Percentiles rank a stretch among this genome's conserved stretches.
These are phyloP conservation scores for Brachionus rubens DNA, from an alignment of 1,140 invertebrate genomes.

Conservation along the genomic window DNA sequence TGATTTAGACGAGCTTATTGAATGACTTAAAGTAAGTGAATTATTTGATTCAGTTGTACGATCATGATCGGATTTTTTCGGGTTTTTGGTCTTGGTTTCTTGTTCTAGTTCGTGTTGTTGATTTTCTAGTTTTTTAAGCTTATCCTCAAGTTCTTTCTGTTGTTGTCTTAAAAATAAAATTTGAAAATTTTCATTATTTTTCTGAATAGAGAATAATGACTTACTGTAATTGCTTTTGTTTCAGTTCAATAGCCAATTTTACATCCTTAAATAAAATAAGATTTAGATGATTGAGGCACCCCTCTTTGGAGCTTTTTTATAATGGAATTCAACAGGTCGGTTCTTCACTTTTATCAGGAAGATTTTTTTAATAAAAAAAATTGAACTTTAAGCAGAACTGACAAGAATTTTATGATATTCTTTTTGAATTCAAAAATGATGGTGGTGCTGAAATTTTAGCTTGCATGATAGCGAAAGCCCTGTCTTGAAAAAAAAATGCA, in stretches of 20 bases:
- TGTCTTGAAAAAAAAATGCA: no score
- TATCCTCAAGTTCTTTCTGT: slow-evolving; percentile 34
- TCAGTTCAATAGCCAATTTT: slow-evolving; percentile 22
- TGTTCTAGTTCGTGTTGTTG: slow-evolving; percentile 16
- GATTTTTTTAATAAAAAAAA: no score
- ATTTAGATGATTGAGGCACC: not conserved
- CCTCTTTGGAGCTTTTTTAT: no score
- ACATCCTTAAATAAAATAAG: slow-evolving; percentile 6
- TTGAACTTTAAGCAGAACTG: no score
- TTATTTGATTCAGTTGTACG: not conserved
- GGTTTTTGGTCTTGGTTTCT: not conserved
- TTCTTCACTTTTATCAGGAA: no score
- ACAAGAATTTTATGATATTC: no score
- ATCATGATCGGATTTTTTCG: not conserved
- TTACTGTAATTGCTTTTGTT: slow-evolving; percentile 29
- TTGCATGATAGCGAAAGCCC: no score
- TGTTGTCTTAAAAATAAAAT: not conserved
- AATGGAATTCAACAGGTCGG: no score
- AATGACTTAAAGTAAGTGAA: slow-evolving; percentile 4
- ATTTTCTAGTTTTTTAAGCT: slow-evolving; percentile 33
- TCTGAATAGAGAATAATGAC: not conserved
- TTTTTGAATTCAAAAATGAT: no score
- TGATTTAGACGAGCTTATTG: not conserved
- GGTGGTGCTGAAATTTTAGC: no score
- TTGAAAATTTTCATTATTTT: not conserved